Base-by-base conservation (phyloP, 2,113 vertebrate genomes). In the Suncus etruscus region DNA sequence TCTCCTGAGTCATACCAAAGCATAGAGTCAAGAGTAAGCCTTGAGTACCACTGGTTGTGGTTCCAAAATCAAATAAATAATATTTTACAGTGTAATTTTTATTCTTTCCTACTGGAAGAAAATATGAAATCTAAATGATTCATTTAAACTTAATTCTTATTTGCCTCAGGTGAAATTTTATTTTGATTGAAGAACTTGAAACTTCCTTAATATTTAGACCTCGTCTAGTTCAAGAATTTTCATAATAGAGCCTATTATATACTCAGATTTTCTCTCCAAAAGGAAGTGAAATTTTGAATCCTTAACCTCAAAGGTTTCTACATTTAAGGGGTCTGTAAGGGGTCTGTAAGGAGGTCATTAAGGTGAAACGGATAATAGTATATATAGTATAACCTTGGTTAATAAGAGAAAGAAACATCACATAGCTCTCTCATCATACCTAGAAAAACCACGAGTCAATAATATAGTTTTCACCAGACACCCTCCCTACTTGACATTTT, bases 101-200 rank as follows among this genome's bases (percentile, higher is more conserved):
- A 2, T 1, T 6, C 58, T 61, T 61, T 87, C 27, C 45, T 47
- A 58, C 1, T 15, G 58, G 12, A 79, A 87, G 32, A 80, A 2
- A 20, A 31, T 47, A 11, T 20, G 27, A 58, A 82, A 86, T 51
- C 29, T 68, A 47, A 86, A 73, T 89, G 48, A 29, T 14, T 63
- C 25, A 61, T 77, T 32, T 48, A 85, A 78, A 90, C 50, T 10
- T 39, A 75, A 18, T 80, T 90, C 48, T 87, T 83, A 58, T 83
- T 86, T 15, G 1, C 47, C 68, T 48, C 76, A 32, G 39, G 66
- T 69, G 75, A 85, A 75, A 27, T 50, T 11, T 86, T 72, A 47
- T 54, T 91, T 76, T 76, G 51, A 24, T 24, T 86, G 45, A 83
- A 89, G 61, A 73, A 74, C 8, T 75, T 61, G 18, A 92, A 82